Evolutionary conservation across 2,113 vertebrate genomes (phyloP).

Genomic region (Machaerirhynchus nigripectus): DNA sequence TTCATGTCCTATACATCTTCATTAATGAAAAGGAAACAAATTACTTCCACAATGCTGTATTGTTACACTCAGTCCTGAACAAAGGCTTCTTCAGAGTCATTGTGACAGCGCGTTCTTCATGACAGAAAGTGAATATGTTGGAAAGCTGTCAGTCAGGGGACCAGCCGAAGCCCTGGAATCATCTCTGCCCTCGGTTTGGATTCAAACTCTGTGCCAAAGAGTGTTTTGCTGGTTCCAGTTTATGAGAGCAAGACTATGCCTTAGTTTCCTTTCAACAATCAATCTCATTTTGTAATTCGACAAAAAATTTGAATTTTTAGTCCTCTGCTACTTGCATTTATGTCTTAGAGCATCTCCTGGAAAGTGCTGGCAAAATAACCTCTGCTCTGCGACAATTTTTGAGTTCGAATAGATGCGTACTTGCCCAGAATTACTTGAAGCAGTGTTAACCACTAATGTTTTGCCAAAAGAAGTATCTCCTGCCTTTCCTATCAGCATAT

Average conservation of each 20-base stretch:
- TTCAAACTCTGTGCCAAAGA: not conserved
- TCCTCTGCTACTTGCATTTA: not conserved
- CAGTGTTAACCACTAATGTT: not conserved
- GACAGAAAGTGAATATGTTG: not conserved
- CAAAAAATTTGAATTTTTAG: not conserved
- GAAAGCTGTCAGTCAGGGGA: not conserved
- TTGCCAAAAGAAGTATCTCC: not conserved
- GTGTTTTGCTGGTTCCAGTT: not conserved
- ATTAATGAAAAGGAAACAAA: constrained; percentile 47
- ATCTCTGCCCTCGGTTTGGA: not conserved
- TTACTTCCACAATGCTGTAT: not conserved
- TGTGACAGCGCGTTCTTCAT: not conserved
- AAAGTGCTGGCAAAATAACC: not conserved
- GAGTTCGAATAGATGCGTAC: not conserved
- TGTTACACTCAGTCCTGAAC: not conserved
- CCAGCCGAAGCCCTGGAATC: not conserved
- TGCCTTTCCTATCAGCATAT: not conserved
- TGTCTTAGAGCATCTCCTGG: not conserved
- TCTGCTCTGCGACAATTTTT: not conserved
- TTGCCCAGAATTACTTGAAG: not conserved
- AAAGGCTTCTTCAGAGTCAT: not conserved
- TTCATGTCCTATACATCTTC: constrained; percentile 29
- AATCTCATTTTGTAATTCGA: not conserved
- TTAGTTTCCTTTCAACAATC: not conserved
- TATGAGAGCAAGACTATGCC: not conserved